phyloP scores from a whole-genome alignment of 2,113 vertebrate genomes.

The Clarias gariepinus region DNA sequence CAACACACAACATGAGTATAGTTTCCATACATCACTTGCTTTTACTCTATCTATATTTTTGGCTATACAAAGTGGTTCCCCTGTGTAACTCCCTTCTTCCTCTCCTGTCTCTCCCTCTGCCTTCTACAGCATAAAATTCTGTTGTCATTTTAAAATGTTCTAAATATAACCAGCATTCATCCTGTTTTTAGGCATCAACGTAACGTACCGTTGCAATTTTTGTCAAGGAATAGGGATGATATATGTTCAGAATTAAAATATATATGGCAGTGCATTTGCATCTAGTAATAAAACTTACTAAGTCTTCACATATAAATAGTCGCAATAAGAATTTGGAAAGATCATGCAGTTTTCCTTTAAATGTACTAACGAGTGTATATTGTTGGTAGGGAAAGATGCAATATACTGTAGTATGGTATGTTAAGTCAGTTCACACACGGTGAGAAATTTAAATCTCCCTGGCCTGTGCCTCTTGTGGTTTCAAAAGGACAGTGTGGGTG shows the following conservation, averaged over 20 bases:
- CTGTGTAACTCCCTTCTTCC: slow-evolving; percentile 29
- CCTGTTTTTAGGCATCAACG: not conserved
- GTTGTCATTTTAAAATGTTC: not conserved
- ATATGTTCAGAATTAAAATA: not conserved
- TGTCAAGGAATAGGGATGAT: not conserved
- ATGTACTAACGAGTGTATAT: not conserved
- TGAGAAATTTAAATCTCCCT: slow-evolving; percentile 18
- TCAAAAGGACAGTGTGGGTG: slow-evolving; percentile 35
- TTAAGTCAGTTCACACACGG: slow-evolving; percentile 28
- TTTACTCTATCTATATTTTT: slow-evolving; percentile 30
- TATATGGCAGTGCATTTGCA: not conserved
- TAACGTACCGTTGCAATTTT: not conserved
- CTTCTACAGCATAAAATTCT: not conserved
- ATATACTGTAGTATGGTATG: not conserved
- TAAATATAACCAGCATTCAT: not conserved
- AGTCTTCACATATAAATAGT: not conserved
- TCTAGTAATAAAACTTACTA: not conserved
- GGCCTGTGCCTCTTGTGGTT: slow-evolving; percentile 29
- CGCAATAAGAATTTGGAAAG: not conserved
- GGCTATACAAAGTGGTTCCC: slow-evolving; percentile 48
- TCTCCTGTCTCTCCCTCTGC: not conserved
- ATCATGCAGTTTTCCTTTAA: not conserved
- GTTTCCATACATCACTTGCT: slow-evolving; percentile 44
- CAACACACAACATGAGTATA: slow-evolving; percentile 42
- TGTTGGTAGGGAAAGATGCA: not conserved